Conservation (phyloP, 2,113 vertebrate genomes). For the Oreochromis spilurus region DNA sequence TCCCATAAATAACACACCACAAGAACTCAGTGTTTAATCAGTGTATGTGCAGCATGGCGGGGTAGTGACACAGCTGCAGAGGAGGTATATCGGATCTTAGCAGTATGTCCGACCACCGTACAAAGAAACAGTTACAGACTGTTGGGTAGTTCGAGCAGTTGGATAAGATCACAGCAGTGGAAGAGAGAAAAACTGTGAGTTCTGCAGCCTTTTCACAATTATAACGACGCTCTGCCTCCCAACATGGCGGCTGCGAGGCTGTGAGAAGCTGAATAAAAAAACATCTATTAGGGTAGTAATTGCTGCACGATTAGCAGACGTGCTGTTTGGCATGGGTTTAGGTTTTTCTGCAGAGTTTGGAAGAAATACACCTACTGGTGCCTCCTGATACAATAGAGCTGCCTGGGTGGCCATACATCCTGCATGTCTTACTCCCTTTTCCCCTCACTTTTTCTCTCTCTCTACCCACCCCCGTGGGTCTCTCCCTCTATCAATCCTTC, state of each 20-base stretch:
- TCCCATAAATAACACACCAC: neutral
- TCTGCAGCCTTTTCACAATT: conserved; percentile 9
- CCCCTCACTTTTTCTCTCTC: conserved; percentile 43
- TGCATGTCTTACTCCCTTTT: conserved; percentile 69
- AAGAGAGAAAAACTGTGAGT: neutral
- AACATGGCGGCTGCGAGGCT: conserved; percentile 60
- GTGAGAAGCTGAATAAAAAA: conserved; percentile 37
- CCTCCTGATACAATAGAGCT: conserved; percentile 81
- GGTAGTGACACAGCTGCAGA: neutral
- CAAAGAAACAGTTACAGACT: neutral
- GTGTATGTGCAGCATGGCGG: neutral
- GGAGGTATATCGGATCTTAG: neutral
- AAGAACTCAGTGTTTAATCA: neutral
- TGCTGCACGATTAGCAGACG: conserved; percentile 79
- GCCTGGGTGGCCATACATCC: conserved; percentile 76
- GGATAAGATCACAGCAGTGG: neutral
- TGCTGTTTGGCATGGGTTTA: conserved; percentile 69
- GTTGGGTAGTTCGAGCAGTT: neutral
- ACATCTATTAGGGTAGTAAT: conserved; percentile 80
- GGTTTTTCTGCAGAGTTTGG: conserved; percentile 71
- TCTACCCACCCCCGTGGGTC: conserved; percentile 55
- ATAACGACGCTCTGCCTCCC: conserved; percentile 16
- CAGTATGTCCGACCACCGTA: neutral
- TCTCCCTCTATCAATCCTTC: conserved; percentile 70
- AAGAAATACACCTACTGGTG: conserved; percentile 77